These are phyloP conservation scores for Martes martes DNA, from an alignment of 2,113 vertebrate genomes.

Conservation along the genomic window DNA sequence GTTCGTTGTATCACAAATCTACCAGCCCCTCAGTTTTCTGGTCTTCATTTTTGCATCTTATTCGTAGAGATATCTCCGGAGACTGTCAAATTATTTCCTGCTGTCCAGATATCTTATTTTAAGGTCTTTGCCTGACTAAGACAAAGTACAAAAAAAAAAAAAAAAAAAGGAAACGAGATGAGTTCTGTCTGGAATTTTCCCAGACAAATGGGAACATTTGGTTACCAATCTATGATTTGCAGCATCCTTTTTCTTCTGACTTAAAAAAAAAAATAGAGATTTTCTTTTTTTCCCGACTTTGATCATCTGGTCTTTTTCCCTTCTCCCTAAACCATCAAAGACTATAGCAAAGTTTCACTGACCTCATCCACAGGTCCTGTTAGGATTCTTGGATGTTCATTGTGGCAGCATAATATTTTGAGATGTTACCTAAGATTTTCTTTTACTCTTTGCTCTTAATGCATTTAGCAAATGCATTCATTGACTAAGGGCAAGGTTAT, in stretches of 20 bases:
- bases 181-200: not conserved
- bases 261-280: not conserved
- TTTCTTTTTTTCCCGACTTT: not conserved
- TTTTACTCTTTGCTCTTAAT: not conserved
- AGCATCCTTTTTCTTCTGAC: not conserved
- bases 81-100: not conserved
- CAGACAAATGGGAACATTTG: not conserved
- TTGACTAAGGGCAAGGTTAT: not conserved
- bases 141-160: not conserved
- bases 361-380: not conserved
- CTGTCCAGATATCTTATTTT: not conserved
- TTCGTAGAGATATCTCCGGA: not conserved
- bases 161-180: not conserved
- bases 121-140: not conserved
- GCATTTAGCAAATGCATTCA: not conserved
- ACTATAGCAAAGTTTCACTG: not conserved
- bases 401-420: slow-evolving; percentile 6
- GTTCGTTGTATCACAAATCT: not conserved
- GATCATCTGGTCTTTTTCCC: not conserved
- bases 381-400: not conserved
- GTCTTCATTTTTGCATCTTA: not conserved
- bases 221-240: not conserved
- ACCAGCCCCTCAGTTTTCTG: not conserved
- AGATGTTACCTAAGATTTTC: slow-evolving; percentile 31
- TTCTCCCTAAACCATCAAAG: slow-evolving; percentile 21